Percentiles rank a stretch among this genome's conserved stretches.
phyloP scores from a whole-genome alignment of 2,113 vertebrate species.

The Notiomystis cincta region DNA sequence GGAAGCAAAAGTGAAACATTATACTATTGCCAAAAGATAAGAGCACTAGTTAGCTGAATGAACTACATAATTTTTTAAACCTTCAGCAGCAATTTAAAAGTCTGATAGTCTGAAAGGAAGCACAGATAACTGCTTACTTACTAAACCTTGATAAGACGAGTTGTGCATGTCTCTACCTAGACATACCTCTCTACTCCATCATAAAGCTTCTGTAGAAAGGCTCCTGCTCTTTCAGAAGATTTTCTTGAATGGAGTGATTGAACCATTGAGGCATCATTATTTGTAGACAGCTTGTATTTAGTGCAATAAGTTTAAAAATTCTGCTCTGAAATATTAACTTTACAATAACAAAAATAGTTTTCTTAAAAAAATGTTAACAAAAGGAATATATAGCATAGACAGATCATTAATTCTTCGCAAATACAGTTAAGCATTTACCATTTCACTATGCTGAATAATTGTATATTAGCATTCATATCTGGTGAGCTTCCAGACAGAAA shows the following conservation, averaged over 20 bases:
- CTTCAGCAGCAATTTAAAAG: constrained; percentile 64
- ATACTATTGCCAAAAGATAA: constrained; percentile 68
- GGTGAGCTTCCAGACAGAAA: constrained; percentile 69
- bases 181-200: constrained; percentile 25
- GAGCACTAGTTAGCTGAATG: constrained; percentile 61
- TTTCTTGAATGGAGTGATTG: constrained; percentile 70
- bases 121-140: constrained; percentile 67
- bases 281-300: constrained; percentile 75
- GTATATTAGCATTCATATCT: constrained; percentile 74
- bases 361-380: constrained; percentile 82
- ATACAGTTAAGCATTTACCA: constrained; percentile 78
- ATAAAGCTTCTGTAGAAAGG: constrained; percentile 59
- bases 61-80: neutral
- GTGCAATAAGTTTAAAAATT: constrained; percentile 84
- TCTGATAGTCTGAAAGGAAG: constrained; percentile 74
- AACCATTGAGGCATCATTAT: constrained; percentile 71
- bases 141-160: constrained; percentile 33
- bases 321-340: constrained; percentile 81
- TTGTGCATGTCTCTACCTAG: constrained; percentile 28
- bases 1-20: constrained; percentile 70
- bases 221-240: constrained; percentile 66
- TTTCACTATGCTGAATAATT: constrained; percentile 74
- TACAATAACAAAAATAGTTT: constrained; percentile 83
- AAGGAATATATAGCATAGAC: constrained; percentile 78
- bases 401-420: constrained; percentile 77